Evolutionary conservation across 1,140 invertebrate species (phyloP).

Genomic region (Leucophenga varia): DNA sequence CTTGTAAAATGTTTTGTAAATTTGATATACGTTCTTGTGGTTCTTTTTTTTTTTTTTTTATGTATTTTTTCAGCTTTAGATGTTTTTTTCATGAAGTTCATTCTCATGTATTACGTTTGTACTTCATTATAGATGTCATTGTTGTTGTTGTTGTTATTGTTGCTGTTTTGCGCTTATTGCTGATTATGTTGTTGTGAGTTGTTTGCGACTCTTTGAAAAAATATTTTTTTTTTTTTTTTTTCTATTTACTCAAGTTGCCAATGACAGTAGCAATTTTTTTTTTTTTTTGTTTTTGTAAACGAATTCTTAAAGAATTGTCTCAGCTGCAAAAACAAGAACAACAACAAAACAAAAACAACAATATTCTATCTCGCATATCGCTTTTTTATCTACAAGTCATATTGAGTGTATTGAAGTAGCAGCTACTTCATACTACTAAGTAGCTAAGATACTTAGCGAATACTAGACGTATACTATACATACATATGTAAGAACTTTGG

Average conservation of each 20-base stretch:
- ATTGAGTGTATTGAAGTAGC: too few relatives aligned
- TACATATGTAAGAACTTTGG: too few relatives aligned
- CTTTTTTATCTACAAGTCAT: too few relatives aligned
- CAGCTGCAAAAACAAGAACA: too few relatives aligned
- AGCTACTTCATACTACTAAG: too few relatives aligned
- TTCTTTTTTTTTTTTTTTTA: not conserved
- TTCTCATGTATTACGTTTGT: slow-evolving; percentile 12
- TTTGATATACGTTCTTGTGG: slow-evolving; percentile 47
- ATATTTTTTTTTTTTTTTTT: too few relatives aligned
- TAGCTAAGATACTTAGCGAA: too few relatives aligned
- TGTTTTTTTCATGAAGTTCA: slow-evolving; percentile 9
- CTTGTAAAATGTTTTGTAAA: slow-evolving; percentile 55
- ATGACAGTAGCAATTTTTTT: slow-evolving; percentile 9
- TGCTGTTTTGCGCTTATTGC: slow-evolving; percentile 30
- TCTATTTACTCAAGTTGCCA: slow-evolving; percentile 37
- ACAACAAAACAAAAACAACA: too few relatives aligned
- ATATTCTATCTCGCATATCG: too few relatives aligned
- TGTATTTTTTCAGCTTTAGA: not conserved
- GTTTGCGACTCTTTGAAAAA: too few relatives aligned
- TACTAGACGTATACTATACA: too few relatives aligned
- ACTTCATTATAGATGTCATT: slow-evolving; percentile 19
- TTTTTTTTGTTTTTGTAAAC: too few relatives aligned
- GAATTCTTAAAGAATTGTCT: slow-evolving; percentile 33
- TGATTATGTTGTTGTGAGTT: slow-evolving; percentile 25
- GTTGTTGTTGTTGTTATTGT: slow-evolving; percentile 15